Evolutionary conservation across 2,113 vertebrate genomes (phyloP), one percentile per base, ranked within the genome.

Genomic region (Ictalurus punctatus): DNA sequence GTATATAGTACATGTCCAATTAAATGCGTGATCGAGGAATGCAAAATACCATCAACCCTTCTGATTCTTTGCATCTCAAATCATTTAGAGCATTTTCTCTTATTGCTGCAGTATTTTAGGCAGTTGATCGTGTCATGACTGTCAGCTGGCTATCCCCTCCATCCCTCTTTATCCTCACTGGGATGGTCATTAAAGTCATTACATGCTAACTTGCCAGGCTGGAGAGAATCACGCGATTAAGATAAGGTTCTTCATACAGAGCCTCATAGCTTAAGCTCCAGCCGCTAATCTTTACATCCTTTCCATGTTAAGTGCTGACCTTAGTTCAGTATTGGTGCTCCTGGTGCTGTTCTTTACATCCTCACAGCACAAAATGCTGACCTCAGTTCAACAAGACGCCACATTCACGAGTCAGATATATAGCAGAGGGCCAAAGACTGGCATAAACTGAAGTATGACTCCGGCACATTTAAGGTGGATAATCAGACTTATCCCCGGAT

Each of bases 121-220:
- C 67, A 52, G 6, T 14, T 69, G 69, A 21, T 21, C 25, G 25
- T 61, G 54, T 85, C 71, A 52, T 78, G 73, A 52, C 37, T 79
- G 58, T 79, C 69, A 52, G 56, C 82, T 84, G 25, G 56, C 81
- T 76, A 52, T 58, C 69, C 58, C 37, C n/a, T 83, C 69, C 37
- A 40, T 76, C 69, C 58, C 89, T 91, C 90, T 94, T 93, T 93
- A 91, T 92, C 87, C 34, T 91, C 76, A 85, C 56, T 17, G 86
- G 92, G 90, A 90, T 93, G 93, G 93, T 94, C 94, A 93, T 94
- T 94, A 93, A 94, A 91, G 86, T 44, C 93, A 95, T 95, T 95
- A 95, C 94, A 95, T 86, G 88, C 91, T 91, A 94, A 93, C 93
- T 95, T 95, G 94, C 93, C 95, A 95, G 91, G 90, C 74, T 61